Conservation (phyloP, 2,888 invertebrate species). For the Torymus tubicola region DNA sequence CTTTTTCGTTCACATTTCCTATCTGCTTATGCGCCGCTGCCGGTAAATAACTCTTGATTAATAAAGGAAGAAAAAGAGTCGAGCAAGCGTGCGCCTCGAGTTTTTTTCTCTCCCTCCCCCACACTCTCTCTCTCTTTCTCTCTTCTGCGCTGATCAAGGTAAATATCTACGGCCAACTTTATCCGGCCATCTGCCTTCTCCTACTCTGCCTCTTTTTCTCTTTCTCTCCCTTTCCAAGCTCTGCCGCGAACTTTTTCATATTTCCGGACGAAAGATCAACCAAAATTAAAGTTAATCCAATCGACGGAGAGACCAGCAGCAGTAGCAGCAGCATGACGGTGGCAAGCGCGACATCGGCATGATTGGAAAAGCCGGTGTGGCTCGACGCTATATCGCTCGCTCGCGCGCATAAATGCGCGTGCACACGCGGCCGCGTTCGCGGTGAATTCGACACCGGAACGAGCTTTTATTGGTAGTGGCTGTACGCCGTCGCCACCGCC, state of each 20-base stretch:
- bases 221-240: not conserved
- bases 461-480: constrained; percentile 31
- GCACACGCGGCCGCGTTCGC: constrained; percentile 30
- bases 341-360: constrained; percentile 4
- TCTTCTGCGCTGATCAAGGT: not conserved
- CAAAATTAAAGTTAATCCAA: constrained; percentile 48
- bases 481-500: not conserved
- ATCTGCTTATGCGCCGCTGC: constrained; percentile 17
- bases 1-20: constrained; percentile 5
- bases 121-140: not conserved
- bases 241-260: constrained; percentile 44
- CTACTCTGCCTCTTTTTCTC: not conserved
- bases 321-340: no score
- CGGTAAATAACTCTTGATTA: constrained; percentile 55
- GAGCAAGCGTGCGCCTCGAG: not conserved
- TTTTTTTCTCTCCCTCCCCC: not conserved
- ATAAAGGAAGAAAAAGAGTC: constrained; percentile 35
- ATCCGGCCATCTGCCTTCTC: not conserved
- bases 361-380: constrained; percentile 39
- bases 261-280: constrained; percentile 6
- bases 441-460: constrained; percentile 9
- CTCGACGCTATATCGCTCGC: not conserved
- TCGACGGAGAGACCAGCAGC: not conserved
- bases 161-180: not conserved
- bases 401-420: constrained; percentile 20